Evolutionary conservation across 2,797 vertebrate genomes (phyloP), one percentile per base, ranked within the genome.

Genomic region (Carapus acus): DNA sequence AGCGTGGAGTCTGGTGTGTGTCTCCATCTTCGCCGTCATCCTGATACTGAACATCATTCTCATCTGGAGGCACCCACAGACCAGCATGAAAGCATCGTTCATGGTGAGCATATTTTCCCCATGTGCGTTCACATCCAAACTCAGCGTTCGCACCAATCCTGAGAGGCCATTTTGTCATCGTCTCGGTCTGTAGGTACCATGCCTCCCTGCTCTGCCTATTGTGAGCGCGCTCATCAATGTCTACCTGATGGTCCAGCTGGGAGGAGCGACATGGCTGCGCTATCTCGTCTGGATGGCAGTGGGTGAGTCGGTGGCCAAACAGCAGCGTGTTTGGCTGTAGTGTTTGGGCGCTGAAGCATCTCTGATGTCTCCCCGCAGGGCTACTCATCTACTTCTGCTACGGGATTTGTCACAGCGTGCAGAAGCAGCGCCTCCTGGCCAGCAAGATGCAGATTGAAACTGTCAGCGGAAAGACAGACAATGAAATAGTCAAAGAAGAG

Each of bases 321-420:
- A 43, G 14, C 3, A 13, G 14, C 31, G 12, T 4, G 1, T n/a
- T 52, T 49, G 61, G 3, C 33, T 24, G 9, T 54, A 39, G 31
- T 6, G 1, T 47, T 68, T 31, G 31, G 1, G 8, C n/a, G 42
- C 7, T 58, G 36, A 49, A 31, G 11, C 14, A 21, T 4, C 8
- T 3, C 11, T 11, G 23, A 20, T 59, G 14, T 51, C 8, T 40
- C 0, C 67, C 65, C 38, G 31, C 66, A 93, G 91, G 91, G 9
- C 68, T 93, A 16, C 1, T 90, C 19, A 90, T 93, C 69, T 94
- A 92, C 59, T 93, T 94, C 68, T 60, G 73, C 46, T 94, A 93
- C 0, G 91, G 92, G 1, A 67, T 92, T 24, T 50, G 65, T 31
- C 58, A 88, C 84, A 93, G 92, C 0, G 27, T 85, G 1, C 90